Conservation (phyloP, 1,140 invertebrate species). For the Mercenaria mercenaria region DNA sequence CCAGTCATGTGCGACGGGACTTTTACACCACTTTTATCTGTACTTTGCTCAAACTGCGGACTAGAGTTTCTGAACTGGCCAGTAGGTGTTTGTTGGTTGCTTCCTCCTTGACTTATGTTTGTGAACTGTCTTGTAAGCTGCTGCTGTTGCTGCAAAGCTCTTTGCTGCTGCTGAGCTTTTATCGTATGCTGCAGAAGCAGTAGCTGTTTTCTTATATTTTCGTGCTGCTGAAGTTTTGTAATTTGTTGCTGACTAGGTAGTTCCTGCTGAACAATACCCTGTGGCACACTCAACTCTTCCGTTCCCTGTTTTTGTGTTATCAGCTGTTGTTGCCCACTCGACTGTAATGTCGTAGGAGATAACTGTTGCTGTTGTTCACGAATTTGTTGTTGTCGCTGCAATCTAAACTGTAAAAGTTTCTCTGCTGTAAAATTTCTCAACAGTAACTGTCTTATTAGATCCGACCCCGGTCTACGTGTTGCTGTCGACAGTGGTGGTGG, state of each 20-base stretch:
- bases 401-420: background rate
- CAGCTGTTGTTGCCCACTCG: background rate
- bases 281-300: background rate
- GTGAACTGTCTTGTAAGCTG: background rate
- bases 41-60: background rate
- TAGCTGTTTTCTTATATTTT: slow-evolving; percentile 37
- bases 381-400: background rate
- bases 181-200: background rate
- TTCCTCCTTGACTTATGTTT: background rate
- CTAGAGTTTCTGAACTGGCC: background rate
- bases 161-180: background rate
- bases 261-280: background rate
- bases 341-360: background rate
- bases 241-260: background rate
- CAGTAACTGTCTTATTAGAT: background rate
- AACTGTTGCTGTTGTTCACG: background rate
- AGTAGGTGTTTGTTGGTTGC: background rate
- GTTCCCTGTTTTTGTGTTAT: background rate
- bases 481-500: background rate
- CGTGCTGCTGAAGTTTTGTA: background rate
- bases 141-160: background rate
- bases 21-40: background rate
- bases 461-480: background rate
- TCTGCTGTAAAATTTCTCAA: background rate
- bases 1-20: background rate